Evolutionary conservation across 2,113 vertebrate genomes (phyloP).

Genomic region (Megatriorchis doriae): DNA sequence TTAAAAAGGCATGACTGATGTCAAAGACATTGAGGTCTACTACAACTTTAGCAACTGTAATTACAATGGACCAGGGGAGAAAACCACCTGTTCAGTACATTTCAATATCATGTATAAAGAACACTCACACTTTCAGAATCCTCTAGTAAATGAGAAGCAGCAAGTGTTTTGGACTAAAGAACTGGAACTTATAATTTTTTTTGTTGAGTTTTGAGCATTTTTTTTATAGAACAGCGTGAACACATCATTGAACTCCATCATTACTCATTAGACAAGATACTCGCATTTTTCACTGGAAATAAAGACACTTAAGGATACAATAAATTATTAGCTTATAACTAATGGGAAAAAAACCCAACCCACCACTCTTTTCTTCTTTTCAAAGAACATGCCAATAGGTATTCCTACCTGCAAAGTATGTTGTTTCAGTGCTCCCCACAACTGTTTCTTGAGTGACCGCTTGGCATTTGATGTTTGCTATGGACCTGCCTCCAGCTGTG

Average conservation of each 20-base stretch:
- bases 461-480: background rate
- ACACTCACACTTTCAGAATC: background rate
- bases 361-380: background rate
- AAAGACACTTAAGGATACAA: background rate
- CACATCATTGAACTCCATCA: background rate
- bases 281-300: background rate
- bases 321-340: background rate
- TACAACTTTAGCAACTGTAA: background rate
- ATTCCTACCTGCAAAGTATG: background rate
- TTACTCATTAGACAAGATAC: background rate
- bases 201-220: background rate
- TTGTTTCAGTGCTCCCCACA: background rate
- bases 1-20: background rate
- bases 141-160: background rate
- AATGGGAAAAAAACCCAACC: accelerated
- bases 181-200: background rate
- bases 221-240: background rate
- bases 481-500: background rate
- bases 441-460: background rate
- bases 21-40: background rate
- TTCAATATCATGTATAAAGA: background rate
- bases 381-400: background rate
- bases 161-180: background rate
- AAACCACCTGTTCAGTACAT: background rate
- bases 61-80: background rate